Evolutionary conservation across 2,888 invertebrate genomes (phyloP), one percentile per base, ranked within the genome.

Genomic region (Blastobasis lacticolella): DNA sequence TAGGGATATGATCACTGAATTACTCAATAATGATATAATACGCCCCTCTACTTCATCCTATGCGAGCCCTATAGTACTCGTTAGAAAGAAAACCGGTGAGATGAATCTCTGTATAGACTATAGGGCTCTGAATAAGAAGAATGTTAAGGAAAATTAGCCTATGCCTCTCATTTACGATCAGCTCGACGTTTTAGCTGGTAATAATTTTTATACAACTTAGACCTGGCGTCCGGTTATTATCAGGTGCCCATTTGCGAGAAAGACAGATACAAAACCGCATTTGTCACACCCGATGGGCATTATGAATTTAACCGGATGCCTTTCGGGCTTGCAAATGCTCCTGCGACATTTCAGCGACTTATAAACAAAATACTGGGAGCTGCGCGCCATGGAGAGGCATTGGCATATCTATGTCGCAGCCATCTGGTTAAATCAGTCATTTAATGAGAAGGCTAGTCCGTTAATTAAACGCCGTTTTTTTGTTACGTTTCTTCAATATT

Each of bases 331-430:
- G 49, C 45, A 2, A 71, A 69, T 42, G 67, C 62, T 0, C 67
- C 66, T 1, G 52, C 60, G 1, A 60, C 64, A 0, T 69, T 71
- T 45, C 37, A 73, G 69, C 7, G 37, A 4, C 23, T 68, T 67
- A 4, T 63, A 62, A 49, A 43, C 10, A 42, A 51, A 48, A 38
- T 46, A 43, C 36, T 44, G 37, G n/a, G 43, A 49, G 40, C 40
- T 37, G 37, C 23, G 4, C 49, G 44, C 36, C 43, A 43, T 42
- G 48, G 37, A 3, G 10, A 48, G 36, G 41, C 49, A 5, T 23
- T 49, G 6, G 42, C 42, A 6, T 42, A 42, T 9, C 6, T 42
- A n/a, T n/a, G n/a, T n/a, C n/a, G n/a, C n/a, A n/a, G n/a, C n/a
- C n/a, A n/a, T n/a, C n/a, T n/a, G n/a, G n/a, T n/a, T n/a, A n/a